phyloP scores from a whole-genome alignment of 1,140 invertebrate species.

The Pachypeltis micranthus region DNA sequence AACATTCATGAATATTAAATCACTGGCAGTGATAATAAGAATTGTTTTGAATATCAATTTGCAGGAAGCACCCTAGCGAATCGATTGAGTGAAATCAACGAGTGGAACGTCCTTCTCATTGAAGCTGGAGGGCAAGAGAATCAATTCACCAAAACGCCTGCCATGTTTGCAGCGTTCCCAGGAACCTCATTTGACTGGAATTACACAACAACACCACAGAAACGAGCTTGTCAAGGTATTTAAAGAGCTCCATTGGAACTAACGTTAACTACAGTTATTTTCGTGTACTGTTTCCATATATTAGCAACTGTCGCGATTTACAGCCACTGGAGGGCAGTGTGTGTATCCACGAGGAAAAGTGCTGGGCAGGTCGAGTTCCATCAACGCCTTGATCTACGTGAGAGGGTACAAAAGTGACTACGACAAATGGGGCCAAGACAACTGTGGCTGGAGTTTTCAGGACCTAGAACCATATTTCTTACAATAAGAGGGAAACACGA shows the following conservation, averaged over 20 bases:
- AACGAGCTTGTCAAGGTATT: slow-evolving; percentile 3
- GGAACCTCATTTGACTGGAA: slow-evolving; percentile 45
- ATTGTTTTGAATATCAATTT: too few relatives aligned
- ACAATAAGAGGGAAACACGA: slow-evolving; percentile 44
- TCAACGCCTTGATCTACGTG: slow-evolving; percentile 52
- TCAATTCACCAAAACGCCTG: slow-evolving; percentile 51
- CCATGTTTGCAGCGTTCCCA: slow-evolving; percentile 44
- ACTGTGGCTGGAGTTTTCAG: slow-evolving; percentile 41
- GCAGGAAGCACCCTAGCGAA: slow-evolving; percentile 79
- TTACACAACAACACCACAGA: slow-evolving; percentile 35
- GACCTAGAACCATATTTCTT: slow-evolving; percentile 38
- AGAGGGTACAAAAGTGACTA: slow-evolving; percentile 46
- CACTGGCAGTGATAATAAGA: too few relatives aligned
- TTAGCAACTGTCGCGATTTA: neutral
- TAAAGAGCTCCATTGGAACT: too few relatives aligned
- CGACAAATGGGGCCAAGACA: slow-evolving; percentile 40
- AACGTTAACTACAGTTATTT: too few relatives aligned
- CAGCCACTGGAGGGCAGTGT: slow-evolving; percentile 24
- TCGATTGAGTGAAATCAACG: slow-evolving; percentile 64
- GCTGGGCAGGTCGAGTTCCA: slow-evolving; percentile 48
- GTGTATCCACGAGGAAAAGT: slow-evolving; percentile 36
- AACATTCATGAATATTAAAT: too few relatives aligned
- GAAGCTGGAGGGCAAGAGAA: slow-evolving; percentile 68
- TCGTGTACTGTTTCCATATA: too few relatives aligned
- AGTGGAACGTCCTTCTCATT: slow-evolving; percentile 59